Evolutionary conservation across 2,797 vertebrate species (phyloP), one percentile per base, ranked within the genome.

Genomic region (Rhincodon typus): DNA sequence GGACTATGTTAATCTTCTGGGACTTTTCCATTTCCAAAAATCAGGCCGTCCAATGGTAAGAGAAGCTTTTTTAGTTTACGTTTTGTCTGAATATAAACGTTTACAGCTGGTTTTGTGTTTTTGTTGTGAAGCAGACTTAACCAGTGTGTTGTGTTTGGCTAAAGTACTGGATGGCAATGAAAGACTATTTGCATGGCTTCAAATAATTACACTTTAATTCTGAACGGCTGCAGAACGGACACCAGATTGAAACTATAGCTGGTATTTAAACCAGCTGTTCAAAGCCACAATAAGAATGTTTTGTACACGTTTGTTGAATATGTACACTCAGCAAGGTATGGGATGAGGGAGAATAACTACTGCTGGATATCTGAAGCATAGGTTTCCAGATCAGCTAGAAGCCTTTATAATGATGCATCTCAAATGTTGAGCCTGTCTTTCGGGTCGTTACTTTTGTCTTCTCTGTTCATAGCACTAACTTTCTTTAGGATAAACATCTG

Each of bases 71-170:
- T 67, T 30, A 25, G 21, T 67, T 93, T 42, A 42, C 62, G 21
- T 19, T 17, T 88, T 86, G 21, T 93, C n/a, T 93, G 57, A 62
- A 17, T 66, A 38, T 91, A 93, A 93, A n/a, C 69, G 21, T 93
- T 93, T 67, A 67, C 62, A 93, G 90, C 62, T 93, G 90, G 90
- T 69, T 93, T 67, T 93, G n/a, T 93, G 90, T 93, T 69, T 66
- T 93, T n/a, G 62, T 69, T 93, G n/a, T 93, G 66, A 62, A 62
- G 62, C 57, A 57, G 87, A 34, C 27, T 88, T 57, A 91, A 38
- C 34, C 88, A 93, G 90, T 67, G 62, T 93, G 34, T 93, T 93
- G 66, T 93, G 57, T 19, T 93, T 93, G 90, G 90, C 90, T 93
- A 90, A 90, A 90, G 53, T 62, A 66, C 53, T 84, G 82, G 38